These are phyloP conservation scores for Lytechinus pictus DNA, from an alignment of 35 echinoderm and acorn worm genomes.

Conservation along the genomic window DNA sequence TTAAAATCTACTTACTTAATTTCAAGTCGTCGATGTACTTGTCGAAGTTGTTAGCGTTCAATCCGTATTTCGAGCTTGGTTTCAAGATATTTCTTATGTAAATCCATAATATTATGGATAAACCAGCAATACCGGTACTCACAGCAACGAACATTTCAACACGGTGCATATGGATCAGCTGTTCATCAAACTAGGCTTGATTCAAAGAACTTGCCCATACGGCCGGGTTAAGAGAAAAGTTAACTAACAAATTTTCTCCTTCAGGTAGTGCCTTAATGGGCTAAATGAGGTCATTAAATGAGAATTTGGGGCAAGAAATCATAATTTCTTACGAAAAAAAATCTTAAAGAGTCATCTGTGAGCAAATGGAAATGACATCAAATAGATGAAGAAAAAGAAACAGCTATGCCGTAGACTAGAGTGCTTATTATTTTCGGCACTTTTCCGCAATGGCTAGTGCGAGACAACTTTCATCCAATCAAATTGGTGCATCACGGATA, in stretches of 20 bases:
- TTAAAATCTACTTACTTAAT: neutral
- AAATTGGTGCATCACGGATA: neutral
- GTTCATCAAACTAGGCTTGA: neutral
- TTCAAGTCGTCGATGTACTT: conserved; percentile 21
- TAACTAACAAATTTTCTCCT: too few relatives aligned
- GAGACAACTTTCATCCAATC: neutral
- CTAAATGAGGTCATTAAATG: too few relatives aligned
- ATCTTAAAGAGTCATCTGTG: too few relatives aligned
- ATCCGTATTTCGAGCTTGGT: conserved; percentile 24
- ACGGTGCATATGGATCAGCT: neutral
- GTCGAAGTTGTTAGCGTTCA: neutral
- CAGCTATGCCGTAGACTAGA: neutral
- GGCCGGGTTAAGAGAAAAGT: too few relatives aligned
- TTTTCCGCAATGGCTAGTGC: neutral
- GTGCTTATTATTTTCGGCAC: neutral
- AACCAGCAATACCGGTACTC: neutral
- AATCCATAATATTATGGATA: conserved; percentile 29
- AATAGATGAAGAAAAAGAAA: too few relatives aligned
- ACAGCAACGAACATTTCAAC: neutral
- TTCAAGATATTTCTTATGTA: conserved; percentile 26
- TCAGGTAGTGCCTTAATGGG: too few relatives aligned
- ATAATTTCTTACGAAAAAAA: too few relatives aligned
- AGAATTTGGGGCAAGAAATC: too few relatives aligned
- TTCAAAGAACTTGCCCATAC: neutral
- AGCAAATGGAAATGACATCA: too few relatives aligned